A percentile compares a stretch with the other conserved stretches of the same genome.
phyloP scores from a whole-genome alignment of 2,113 vertebrate species.

The Rallus limicola region DNA sequence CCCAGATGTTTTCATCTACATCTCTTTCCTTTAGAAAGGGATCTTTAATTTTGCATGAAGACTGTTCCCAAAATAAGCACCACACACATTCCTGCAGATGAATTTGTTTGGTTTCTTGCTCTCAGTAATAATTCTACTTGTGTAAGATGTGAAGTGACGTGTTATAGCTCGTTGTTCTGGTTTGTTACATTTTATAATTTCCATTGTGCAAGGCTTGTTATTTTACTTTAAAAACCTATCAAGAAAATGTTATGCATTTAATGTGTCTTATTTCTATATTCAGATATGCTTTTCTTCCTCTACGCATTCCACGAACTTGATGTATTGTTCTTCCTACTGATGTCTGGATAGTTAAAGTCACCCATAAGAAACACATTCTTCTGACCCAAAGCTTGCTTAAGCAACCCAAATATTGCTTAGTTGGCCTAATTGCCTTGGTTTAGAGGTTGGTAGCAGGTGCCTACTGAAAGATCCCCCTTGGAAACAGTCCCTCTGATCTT shows the following conservation, averaged over 20 bases:
- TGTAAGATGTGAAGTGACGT: background rate
- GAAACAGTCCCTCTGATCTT: no score
- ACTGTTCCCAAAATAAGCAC: background rate
- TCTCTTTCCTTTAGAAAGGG: background rate
- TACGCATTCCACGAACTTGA: no score
- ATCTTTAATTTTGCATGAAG: background rate
- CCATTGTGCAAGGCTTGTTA: background rate
- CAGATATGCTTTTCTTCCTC: background rate
- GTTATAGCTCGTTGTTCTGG: background rate
- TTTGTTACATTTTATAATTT: background rate
- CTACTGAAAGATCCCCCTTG: no score
- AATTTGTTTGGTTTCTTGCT: background rate
- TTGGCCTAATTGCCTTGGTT: no score
- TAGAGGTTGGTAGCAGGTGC: no score
- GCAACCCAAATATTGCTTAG: no score
- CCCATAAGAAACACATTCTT: no score
- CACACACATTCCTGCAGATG: background rate
- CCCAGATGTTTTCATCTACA: background rate
- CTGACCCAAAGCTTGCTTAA: no score
- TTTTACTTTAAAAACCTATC: background rate
- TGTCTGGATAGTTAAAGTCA: no score
- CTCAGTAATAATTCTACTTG: background rate
- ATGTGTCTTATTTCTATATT: background rate
- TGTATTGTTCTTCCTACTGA: no score
- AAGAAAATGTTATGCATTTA: rapidly evolving